These are phyloP conservation scores for Plusia festucae DNA, from an alignment of 2,888 invertebrate species.

Conservation along the genomic window DNA sequence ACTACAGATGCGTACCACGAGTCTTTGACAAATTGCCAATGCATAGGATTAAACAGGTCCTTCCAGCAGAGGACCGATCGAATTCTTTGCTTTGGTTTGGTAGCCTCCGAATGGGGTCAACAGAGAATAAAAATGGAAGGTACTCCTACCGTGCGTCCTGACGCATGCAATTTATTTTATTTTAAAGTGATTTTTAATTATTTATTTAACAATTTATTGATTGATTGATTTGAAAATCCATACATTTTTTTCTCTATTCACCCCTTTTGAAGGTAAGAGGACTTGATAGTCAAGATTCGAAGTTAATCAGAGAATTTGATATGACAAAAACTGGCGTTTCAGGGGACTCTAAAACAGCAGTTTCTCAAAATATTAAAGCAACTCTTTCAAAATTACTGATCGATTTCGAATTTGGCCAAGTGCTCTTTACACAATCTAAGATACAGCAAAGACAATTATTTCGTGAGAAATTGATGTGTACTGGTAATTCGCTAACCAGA, in stretches of 20 bases:
- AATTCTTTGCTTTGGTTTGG: background rate
- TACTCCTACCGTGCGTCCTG: background rate
- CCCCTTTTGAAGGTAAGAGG: background rate
- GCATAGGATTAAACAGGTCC: background rate
- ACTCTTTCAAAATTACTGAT: background rate
- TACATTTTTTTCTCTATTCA: background rate
- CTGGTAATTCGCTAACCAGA: too few species aligned
- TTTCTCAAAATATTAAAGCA: background rate
- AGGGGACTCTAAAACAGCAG: conserved; percentile 1
- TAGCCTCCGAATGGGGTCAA: background rate
- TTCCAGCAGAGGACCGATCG: background rate
- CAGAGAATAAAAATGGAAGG: background rate
- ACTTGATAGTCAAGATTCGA: background rate
- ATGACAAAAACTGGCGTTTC: background rate
- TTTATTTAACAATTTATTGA: background rate
- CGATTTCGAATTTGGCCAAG: background rate
- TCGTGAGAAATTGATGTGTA: too few species aligned
- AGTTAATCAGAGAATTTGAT: background rate
- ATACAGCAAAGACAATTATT: background rate
- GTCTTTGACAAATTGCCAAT: too few species aligned
- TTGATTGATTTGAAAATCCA: too few species aligned
- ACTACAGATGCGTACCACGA: conserved; percentile 32
- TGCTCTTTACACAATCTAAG: background rate
- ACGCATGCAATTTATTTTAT: background rate
- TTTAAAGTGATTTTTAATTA: background rate